Evolutionary conservation across 2,797 vertebrate species (phyloP).

Genomic region (Steatocranus sp.): DNA sequence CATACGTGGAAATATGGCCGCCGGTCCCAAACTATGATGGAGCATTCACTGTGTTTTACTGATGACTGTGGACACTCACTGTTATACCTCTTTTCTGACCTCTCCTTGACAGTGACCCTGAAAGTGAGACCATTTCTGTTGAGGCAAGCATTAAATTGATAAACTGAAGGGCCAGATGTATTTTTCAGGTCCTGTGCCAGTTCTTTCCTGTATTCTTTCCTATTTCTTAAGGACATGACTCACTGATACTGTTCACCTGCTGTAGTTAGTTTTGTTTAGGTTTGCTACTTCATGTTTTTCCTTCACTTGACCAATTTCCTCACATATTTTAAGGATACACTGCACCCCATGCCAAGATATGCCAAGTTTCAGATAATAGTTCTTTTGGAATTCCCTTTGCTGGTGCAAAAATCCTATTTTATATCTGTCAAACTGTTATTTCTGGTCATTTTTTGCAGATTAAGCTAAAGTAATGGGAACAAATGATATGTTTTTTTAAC

Average conservation of each 20-base stretch:
- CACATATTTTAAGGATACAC: not conserved
- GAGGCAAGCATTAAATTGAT: not conserved
- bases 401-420: not conserved
- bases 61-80: not conserved
- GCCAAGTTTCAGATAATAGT: not conserved
- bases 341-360: not conserved
- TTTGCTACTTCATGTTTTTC: not conserved
- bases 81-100: not conserved
- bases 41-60: not conserved
- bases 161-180: not conserved
- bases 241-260: not conserved
- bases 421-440: not conserved
- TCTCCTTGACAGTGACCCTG: not conserved
- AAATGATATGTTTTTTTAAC: not conserved
- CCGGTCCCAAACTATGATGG: not conserved
- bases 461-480: not conserved
- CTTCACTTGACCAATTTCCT: not conserved
- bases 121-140: not conserved
- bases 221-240: not conserved
- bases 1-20: not conserved
- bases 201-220: not conserved
- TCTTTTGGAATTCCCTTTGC: not conserved
- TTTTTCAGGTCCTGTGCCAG: not conserved
- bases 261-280: not conserved
- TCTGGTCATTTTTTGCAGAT: not conserved